Evolutionary conservation across 30 jellyfish, hydroid and myxozoan species (phyloP), one percentile per base, ranked within the genome.

Genomic region (Rhopilema esculentum): DNA sequence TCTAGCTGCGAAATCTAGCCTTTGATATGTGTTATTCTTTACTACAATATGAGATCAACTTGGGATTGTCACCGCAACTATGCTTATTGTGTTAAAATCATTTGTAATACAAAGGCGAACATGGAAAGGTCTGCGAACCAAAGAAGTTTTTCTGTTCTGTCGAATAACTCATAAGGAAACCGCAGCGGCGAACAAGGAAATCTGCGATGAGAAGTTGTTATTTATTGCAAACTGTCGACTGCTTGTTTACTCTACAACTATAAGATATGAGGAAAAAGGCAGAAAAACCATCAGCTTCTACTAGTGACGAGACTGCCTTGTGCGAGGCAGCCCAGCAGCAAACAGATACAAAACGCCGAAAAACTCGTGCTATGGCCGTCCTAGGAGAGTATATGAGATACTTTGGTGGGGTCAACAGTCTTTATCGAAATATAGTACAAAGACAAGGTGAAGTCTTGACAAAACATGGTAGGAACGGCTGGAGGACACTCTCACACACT

Each of bases 101-200:
- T 85, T 85, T 63, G 84, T 73, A 62, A 53, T 51, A 85, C 94
- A 80, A 85, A 73, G 94, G 69, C 20, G 68, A 75, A 84, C 87
- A 28, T 40, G 49, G 29, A 26, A 32, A 72, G 88, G 75, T 71
- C 32, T 49, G 24, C 53, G 8, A 25, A 28, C 66, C 74, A 33
- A 71, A 84, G 68, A 76, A 53, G 65, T 72, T 29, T 4, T 26
- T 84, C 75, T 33, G 40, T 63, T 24, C 28, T 32, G 65, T 69
- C 71, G 53, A 71, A 70, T 69, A 66, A 24, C 77, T 71, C 24
- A 25, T 51, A 69, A 64, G 94, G 74, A 85, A 85, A 66, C 89
- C 89, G 76, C 88, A 74, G 53, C 52, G 67, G 72, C 57, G 66
- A 66, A 61, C 31, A 16, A 84, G 88, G 94, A 85, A 85, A 74